A percentile compares a stretch with the other conserved stretches of the same genome.
Conservation (phyloP, 2,797 vertebrate species). For the Leptoclinus maculatus region DNA sequence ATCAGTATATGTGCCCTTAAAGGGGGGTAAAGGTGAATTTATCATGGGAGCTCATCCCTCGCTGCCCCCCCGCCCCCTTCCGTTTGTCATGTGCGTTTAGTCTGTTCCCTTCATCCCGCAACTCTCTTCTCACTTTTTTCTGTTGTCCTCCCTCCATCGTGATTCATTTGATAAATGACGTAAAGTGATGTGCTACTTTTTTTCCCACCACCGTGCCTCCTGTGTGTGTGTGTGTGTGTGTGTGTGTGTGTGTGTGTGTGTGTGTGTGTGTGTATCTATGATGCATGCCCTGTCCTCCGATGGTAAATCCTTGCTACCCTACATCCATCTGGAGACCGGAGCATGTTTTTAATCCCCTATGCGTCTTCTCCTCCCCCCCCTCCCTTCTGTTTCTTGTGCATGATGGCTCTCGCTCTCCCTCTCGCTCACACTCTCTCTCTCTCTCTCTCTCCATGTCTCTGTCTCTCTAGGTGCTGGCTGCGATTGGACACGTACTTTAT, state of each 20-base stretch:
- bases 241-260: conserved; percentile 10
- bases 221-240: conserved; percentile 6
- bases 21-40: conserved; percentile 73
- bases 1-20: conserved; percentile 57
- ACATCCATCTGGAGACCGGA: conserved; percentile 54
- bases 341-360: conserved; percentile 65
- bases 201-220: neutral
- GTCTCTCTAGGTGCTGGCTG: conserved; percentile 95
- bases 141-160: conserved; percentile 46
- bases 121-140: conserved; percentile 35
- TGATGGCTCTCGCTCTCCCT: conserved; percentile 46
- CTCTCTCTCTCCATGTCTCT: conserved; percentile 71
- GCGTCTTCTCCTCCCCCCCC: conserved; percentile 17
- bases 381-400: conserved; percentile 46
- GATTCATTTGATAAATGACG: conserved; percentile 52
- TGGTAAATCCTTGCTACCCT: conserved; percentile 64
- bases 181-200: conserved; percentile 20
- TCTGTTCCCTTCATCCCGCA: conserved; percentile 42
- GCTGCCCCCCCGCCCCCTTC: conserved; percentile 16
- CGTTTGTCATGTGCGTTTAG: conserved; percentile 53
- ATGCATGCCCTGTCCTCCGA: conserved; percentile 60
- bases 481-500: conserved; percentile 99
- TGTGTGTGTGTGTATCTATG: conserved; percentile 25
- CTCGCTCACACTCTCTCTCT: conserved; percentile 34
- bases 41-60: conserved; percentile 69